Evolutionary conservation across 2,113 vertebrate species (phyloP).

Genomic region (Picathartes gymnocephalus): DNA sequence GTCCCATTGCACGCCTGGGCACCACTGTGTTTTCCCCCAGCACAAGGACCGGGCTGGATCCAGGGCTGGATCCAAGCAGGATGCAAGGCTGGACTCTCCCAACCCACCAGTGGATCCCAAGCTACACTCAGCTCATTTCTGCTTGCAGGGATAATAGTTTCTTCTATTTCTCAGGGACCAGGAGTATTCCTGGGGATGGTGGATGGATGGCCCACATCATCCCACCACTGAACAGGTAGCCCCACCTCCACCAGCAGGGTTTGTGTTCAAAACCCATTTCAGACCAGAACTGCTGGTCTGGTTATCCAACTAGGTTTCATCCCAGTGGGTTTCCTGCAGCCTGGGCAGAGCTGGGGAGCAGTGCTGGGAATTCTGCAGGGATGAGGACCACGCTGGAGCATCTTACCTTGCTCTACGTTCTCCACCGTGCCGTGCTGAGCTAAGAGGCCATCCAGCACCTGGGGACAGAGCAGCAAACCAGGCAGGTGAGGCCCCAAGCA

Average conservation of each 20-base stretch:
- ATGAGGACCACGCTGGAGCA: background rate
- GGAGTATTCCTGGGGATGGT: background rate
- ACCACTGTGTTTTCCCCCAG: background rate
- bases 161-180: background rate
- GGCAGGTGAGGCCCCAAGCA: background rate
- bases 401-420: constrained; percentile 92
- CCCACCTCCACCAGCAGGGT: background rate
- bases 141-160: background rate
- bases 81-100: accelerated
- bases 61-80: background rate
- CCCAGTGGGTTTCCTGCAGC: background rate
- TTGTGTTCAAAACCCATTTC: background rate
- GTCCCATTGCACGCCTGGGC: accelerated
- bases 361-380: background rate
- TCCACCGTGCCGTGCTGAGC: constrained; percentile 90
- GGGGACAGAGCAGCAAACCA: background rate
- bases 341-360: background rate
- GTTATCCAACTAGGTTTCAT: background rate
- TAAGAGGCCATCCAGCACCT: constrained; percentile 90
- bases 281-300: background rate
- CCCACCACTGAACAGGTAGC: accelerated
- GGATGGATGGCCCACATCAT: background rate
- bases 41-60: background rate
- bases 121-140: background rate
- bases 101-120: background rate